These are phyloP conservation scores for Idaea biselata DNA, from an alignment of 2,888 invertebrate species.

Conservation along the genomic window DNA sequence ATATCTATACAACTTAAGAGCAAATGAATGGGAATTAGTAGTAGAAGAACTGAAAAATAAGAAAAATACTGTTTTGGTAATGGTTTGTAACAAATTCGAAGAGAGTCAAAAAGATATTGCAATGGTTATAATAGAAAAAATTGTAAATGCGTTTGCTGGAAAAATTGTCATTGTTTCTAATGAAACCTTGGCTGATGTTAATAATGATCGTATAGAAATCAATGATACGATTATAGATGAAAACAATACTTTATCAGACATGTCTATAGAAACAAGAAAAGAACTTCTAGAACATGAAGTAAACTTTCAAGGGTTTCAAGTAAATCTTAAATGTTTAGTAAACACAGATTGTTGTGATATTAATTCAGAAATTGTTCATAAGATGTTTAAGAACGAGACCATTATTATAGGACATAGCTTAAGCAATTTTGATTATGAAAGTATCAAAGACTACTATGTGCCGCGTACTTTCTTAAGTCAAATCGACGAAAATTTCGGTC, in stretches of 20 bases:
- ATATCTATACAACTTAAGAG: not conserved
- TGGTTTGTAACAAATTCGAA: not conserved
- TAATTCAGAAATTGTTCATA: constrained; percentile 9
- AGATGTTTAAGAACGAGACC: constrained; percentile 11
- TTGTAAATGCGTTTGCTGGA: not conserved
- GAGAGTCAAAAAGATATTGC: not conserved
- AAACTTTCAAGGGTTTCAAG: constrained; percentile 6
- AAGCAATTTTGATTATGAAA: constrained; percentile 6
- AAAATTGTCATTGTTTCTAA: not conserved
- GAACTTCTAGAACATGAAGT: constrained; percentile 5
- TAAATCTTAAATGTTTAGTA: constrained; percentile 2
- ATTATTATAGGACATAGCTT: constrained; percentile 5
- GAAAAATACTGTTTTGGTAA: not conserved
- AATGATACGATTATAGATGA: not conserved
- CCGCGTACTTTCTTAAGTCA: constrained; percentile 5
- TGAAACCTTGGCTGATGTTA: not conserved
- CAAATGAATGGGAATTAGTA: not conserved
- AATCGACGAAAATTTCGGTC: not conserved
- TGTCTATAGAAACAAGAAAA: not conserved
- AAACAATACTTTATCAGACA: not conserved
- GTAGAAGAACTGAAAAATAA: not conserved
- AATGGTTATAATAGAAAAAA: not conserved
- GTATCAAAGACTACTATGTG: constrained; percentile 10
- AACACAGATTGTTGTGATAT: constrained; percentile 2
- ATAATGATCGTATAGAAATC: not conserved